Percentiles rank a stretch among this genome's conserved stretches.
Evolutionary conservation across 2,797 vertebrate species (phyloP).

Genomic region (Enteromius paludinosus): DNA sequence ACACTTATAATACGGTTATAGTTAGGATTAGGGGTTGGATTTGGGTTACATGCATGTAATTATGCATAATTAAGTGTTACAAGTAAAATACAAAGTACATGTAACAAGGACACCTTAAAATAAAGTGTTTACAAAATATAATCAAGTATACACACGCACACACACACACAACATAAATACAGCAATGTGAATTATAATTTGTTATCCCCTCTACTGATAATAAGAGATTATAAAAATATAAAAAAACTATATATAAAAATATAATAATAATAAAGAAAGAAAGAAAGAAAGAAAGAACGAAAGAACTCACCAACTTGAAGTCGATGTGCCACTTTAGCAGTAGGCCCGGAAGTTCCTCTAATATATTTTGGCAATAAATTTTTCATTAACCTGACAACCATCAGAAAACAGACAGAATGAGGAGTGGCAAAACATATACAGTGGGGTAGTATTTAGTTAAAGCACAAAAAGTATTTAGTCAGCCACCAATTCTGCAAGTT

Average conservation of each 20-base stretch:
- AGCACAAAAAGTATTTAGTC: too few relatives aligned
- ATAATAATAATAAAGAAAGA: not conserved
- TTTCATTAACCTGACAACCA: slow-evolving; percentile 68
- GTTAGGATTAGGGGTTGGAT: too few relatives aligned
- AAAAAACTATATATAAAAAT: not conserved
- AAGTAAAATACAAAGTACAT: too few relatives aligned
- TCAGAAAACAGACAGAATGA: too few relatives aligned
- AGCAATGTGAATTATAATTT: not conserved
- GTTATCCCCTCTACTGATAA: not conserved
- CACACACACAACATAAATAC: not conserved
- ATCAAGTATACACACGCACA: too few relatives aligned
- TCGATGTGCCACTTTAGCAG: slow-evolving; percentile 74
- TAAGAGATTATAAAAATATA: not conserved
- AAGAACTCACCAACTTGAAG: slow-evolving; percentile 66
- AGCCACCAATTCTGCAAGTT: too few relatives aligned
- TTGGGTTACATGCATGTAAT: too few relatives aligned
- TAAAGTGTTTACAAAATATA: too few relatives aligned
- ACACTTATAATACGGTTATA: not conserved
- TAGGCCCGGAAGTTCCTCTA: slow-evolving; percentile 72
- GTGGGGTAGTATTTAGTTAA: too few relatives aligned
- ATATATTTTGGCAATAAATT: slow-evolving; percentile 74
- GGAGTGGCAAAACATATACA: too few relatives aligned
- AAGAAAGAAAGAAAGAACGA: not conserved
- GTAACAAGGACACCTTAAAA: too few relatives aligned
- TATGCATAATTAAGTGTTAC: too few relatives aligned